Percentiles rank a stretch among this genome's conserved stretches.
phyloP scores from a whole-genome alignment of 1,140 invertebrate genomes.

The Metopolophium dirhodum region DNA sequence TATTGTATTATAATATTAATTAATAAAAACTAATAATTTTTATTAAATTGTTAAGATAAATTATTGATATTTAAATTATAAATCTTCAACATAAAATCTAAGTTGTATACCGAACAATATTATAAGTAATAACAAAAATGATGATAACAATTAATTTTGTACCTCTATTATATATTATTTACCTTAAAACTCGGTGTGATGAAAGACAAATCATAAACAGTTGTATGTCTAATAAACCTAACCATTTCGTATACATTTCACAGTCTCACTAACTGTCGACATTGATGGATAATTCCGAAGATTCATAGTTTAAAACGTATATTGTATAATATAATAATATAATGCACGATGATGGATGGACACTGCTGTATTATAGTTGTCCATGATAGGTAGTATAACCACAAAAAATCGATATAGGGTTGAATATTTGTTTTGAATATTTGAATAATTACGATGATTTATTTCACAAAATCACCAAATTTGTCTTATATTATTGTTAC shows the following conservation, averaged over 20 bases:
- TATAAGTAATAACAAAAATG: not conserved
- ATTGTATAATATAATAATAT: too few species aligned
- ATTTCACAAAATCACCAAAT: not conserved
- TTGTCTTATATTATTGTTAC: not conserved
- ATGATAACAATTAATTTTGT: not conserved
- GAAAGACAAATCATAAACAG: constrained; percentile 7
- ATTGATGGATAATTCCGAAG: not conserved
- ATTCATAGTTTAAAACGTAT: not conserved
- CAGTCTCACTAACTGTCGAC: not conserved
- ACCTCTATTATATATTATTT: not conserved
- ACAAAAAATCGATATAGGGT: not conserved
- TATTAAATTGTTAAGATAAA: too few species aligned
- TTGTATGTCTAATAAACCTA: not conserved
- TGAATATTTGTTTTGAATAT: constrained; percentile 4
- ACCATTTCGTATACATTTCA: not conserved
- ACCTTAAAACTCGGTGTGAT: not conserved
- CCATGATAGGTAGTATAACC: not conserved
- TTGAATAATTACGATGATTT: not conserved
- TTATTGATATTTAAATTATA: not conserved
- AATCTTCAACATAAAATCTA: not conserved
- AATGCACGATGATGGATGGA: not conserved
- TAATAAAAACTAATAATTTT: too few species aligned
- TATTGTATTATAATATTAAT: too few species aligned
- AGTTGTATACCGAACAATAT: not conserved
- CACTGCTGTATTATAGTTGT: not conserved